A percentile compares a stretch with the other conserved stretches of the same genome.
Evolutionary conservation across 2,113 vertebrate genomes (phyloP).

Genomic region (Anoura caudifer): DNA sequence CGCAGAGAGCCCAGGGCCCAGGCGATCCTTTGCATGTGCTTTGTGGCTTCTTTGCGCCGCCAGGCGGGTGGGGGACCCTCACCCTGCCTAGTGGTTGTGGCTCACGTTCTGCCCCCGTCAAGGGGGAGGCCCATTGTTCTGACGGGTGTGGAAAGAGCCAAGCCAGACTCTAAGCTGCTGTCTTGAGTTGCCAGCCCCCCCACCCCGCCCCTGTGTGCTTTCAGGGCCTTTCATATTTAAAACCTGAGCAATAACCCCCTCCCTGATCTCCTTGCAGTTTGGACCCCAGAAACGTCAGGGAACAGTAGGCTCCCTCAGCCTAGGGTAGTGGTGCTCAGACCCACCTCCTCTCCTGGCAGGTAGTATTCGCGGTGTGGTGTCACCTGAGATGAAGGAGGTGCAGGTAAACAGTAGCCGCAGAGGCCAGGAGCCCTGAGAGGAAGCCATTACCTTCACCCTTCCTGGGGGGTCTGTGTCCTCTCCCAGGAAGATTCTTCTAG

Average conservation of each 20-base stretch:
- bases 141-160: accelerated
- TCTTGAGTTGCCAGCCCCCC: not conserved
- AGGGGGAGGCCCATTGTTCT: not conserved
- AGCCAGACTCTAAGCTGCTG: not conserved
- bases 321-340: not conserved
- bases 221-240: not conserved
- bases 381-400: constrained; percentile 5
- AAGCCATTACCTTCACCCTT: not conserved
- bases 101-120: not conserved
- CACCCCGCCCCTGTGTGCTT: too few relatives aligned
- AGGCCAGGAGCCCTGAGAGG: not conserved
- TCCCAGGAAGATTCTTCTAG: not conserved
- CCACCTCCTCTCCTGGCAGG: not conserved
- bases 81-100: not conserved
- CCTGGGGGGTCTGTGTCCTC: not conserved
- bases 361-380: constrained; percentile 12
- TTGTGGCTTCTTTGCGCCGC: not conserved
- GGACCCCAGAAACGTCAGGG: not conserved
- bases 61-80: not conserved
- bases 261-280: not conserved
- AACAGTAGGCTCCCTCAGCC: not conserved
- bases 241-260: constrained; percentile 48
- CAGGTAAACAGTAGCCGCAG: constrained; percentile 36
- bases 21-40: not conserved
- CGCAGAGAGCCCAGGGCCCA: not conserved